These are phyloP conservation scores for Oedothorax gibbosus DNA, from an alignment of 1,140 invertebrate species.

Conservation along the genomic window DNA sequence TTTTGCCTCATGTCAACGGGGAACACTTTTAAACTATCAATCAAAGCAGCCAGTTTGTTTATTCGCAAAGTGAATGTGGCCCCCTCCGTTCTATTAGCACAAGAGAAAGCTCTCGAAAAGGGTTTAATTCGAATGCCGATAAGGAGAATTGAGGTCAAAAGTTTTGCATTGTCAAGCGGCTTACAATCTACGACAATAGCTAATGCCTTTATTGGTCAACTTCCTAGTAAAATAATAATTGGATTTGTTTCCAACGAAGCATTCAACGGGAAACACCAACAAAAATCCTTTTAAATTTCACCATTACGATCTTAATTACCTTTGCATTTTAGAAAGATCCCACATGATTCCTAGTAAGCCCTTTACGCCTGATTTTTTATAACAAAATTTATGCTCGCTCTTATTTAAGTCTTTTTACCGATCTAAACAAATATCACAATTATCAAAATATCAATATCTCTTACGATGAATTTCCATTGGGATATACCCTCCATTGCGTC, in stretches of 20 bases:
- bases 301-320: constrained; percentile 17
- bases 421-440: constrained; percentile 18
- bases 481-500: not conserved
- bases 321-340: not conserved
- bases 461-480: constrained; percentile 3
- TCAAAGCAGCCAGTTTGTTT: constrained; percentile 15
- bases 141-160: not conserved
- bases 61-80: constrained; percentile 10
- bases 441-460: constrained; percentile 31
- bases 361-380: not conserved
- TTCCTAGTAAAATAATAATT: not conserved
- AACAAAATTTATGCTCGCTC: not conserved
- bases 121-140: constrained; percentile 9
- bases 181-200: not conserved
- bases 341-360: constrained; percentile 6
- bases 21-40: not conserved
- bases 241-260: constrained; percentile 2
- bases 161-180: constrained; percentile 1
- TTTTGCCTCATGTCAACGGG: not conserved
- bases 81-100: constrained; percentile 1
- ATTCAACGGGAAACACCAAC: not conserved
- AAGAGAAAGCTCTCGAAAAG: constrained; percentile 14
- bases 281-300: constrained; percentile 13
- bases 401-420: constrained; percentile 10
- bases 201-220: not conserved